Base-by-base conservation (phyloP, 2,888 invertebrate genomes). In the Molorchus minor region DNA sequence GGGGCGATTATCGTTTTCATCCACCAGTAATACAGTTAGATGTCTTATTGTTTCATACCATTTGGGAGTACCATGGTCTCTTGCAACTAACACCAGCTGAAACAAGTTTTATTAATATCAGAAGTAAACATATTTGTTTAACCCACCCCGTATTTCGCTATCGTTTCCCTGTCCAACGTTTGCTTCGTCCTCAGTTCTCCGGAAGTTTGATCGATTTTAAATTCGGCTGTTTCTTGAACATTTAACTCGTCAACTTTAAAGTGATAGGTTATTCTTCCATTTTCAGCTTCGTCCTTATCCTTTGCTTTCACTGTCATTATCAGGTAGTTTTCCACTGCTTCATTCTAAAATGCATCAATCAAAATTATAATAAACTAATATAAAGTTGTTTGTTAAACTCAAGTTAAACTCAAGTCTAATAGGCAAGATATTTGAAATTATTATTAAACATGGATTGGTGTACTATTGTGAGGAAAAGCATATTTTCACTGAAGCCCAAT, bases 211-310 rank as follows among this genome's bases (percentile, higher is more conserved):
- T 95, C 87, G 30, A 96, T 90, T 20, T 84, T 84, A 79, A 96
- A 96, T 77, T 94, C 92, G 7, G 87, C 84, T 0, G 94, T 95
- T 77, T 91, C 90, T 62, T 89, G 90, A 0, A 90, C 87, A 70
- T 92, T 90, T 44, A 71, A 67, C 1, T 67, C 76, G 66, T 87
- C 86, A 35, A 91, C 87, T 80, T 92, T 92, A 59, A 94, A 82
- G 77, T 90, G 92, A 80, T 96, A 96, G 1, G 91, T 90, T 0
- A 96, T 85, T 51, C 88, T 84, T 0, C 95, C 95, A 78, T 93
- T 94, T 66, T 91, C 90, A 1, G 93, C 94, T 0, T 85, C 83
- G 75, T 96, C 95, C 66, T 87, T 87, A 75, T 96, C 96, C 0
- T 85, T 84, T 0, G 96, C 96, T 75, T 89, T 88, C 0, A 95